Conservation (phyloP, 2,888 invertebrate species). For the Colostygia pectinataria region DNA sequence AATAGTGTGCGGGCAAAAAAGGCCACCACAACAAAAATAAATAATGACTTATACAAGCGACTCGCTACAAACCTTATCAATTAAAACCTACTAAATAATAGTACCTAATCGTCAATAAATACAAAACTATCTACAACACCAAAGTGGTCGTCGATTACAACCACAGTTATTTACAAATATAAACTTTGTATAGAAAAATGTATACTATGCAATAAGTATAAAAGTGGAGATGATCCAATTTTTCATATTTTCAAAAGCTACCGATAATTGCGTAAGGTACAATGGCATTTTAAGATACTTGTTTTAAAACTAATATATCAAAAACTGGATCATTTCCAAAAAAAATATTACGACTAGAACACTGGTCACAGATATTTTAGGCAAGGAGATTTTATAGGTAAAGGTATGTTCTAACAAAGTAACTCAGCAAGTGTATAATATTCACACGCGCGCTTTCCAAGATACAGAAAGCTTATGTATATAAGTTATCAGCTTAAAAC, state of each 20-base stretch:
- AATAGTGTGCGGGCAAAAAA: constrained; percentile 2
- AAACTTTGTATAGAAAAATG: constrained; percentile 52
- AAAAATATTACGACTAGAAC: constrained; percentile 71
- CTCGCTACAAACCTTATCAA: constrained; percentile 35
- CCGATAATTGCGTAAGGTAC: constrained; percentile 22
- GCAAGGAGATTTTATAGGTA: constrained; percentile 63
- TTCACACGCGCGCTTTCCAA: constrained; percentile 43
- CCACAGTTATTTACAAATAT: constrained; percentile 60
- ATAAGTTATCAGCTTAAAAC: constrained; percentile 61
- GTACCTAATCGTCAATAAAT: constrained; percentile 55
- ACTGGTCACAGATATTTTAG: constrained; percentile 74
- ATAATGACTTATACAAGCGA: constrained; percentile 41
- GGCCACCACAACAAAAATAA: constrained; percentile 1
- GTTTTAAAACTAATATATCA: constrained; percentile 38
- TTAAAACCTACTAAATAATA: constrained; percentile 49
- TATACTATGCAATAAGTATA: constrained; percentile 51
- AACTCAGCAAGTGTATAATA: constrained; percentile 42
- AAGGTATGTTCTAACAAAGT: constrained; percentile 44
- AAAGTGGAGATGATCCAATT: constrained; percentile 49
- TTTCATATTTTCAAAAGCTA: constrained; percentile 39
- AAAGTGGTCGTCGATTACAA: constrained; percentile 47
- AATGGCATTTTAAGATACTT: constrained; percentile 12
- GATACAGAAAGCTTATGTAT: constrained; percentile 48
- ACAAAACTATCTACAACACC: constrained; percentile 49
- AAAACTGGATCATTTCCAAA: constrained; percentile 53